Conservation (phyloP, 1,140 invertebrate genomes). For the Sitophilus oryzae region DNA sequence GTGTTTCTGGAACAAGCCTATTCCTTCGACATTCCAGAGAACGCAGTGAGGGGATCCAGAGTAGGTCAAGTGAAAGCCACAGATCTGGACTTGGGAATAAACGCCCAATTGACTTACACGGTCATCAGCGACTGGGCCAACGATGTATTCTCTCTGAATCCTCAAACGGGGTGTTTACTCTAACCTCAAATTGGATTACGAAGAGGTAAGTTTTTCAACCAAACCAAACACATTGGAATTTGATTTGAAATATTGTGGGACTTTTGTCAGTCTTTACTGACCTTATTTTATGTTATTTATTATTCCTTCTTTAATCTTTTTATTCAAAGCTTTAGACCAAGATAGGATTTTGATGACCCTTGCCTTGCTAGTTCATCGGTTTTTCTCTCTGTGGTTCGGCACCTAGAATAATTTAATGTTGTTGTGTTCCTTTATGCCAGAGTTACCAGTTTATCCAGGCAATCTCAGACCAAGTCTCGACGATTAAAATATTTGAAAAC, state of each 20-base stretch:
- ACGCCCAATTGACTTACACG: slow-evolving; percentile 82
- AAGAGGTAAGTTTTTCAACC: slow-evolving; percentile 62
- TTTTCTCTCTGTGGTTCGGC: background rate
- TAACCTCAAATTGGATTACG: slow-evolving; percentile 88
- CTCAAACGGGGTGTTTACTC: slow-evolving; percentile 79
- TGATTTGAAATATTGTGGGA: too few species aligned
- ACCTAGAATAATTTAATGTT: too few species aligned
- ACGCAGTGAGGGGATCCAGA: slow-evolving; percentile 68
- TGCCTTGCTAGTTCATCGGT: too few species aligned
- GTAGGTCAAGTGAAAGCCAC: slow-evolving; percentile 76
- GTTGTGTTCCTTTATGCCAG: too few species aligned
- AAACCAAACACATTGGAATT: background rate
- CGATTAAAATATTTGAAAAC: too few species aligned
- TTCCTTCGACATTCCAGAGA: slow-evolving; percentile 85
- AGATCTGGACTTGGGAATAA: slow-evolving; percentile 78
- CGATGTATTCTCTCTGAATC: slow-evolving; percentile 88
- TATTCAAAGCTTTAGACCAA: too few species aligned
- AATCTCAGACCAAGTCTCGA: too few species aligned
- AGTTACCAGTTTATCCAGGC: too few species aligned
- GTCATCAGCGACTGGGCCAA: slow-evolving; percentile 91
- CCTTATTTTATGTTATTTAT: too few species aligned
- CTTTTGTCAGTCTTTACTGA: too few species aligned
- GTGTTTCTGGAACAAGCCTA: slow-evolving; percentile 78
- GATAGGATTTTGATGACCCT: too few species aligned
- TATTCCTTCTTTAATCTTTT: too few species aligned